These are phyloP conservation scores for Oxyura jamaicensis DNA, from an alignment of 2,113 vertebrate species.

Conservation along the genomic window DNA sequence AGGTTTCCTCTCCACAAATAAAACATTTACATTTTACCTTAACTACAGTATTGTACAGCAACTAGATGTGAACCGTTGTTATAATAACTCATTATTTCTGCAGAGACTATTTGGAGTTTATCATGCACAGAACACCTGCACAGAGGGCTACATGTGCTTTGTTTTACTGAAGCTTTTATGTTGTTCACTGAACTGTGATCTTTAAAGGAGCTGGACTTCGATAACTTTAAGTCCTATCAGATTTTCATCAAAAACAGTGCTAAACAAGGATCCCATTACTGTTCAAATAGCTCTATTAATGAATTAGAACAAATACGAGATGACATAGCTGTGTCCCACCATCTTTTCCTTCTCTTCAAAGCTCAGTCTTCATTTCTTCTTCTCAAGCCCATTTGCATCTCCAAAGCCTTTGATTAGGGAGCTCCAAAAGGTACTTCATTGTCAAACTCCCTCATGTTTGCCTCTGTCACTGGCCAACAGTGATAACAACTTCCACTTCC, in stretches of 20 bases:
- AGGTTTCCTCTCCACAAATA: neutral
- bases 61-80: constrained; percentile 3
- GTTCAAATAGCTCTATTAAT: constrained; percentile 19
- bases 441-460: neutral
- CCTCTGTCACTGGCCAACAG: fast-evolving
- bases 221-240: constrained; percentile 38
- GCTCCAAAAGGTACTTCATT: neutral
- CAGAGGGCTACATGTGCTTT: constrained; percentile 27
- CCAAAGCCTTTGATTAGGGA: neutral
- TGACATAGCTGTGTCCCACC: neutral
- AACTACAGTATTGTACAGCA: neutral
- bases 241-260: constrained; percentile 38
- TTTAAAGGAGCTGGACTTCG: constrained; percentile 49
- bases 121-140: neutral
- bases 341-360: neutral
- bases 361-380: neutral
- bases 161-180: constrained; percentile 50
- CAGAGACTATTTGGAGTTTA: neutral
- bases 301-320: neutral
- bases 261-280: neutral
- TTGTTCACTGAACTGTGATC: constrained; percentile 51
- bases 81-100: constrained; percentile 29
- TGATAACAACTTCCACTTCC: neutral
- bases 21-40: constrained; percentile 24
- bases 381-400: neutral